A percentile compares a stretch with the other conserved stretches of the same genome.
Evolutionary conservation across 2,113 vertebrate species (phyloP).

Genomic region (Platysternon megacephalum): DNA sequence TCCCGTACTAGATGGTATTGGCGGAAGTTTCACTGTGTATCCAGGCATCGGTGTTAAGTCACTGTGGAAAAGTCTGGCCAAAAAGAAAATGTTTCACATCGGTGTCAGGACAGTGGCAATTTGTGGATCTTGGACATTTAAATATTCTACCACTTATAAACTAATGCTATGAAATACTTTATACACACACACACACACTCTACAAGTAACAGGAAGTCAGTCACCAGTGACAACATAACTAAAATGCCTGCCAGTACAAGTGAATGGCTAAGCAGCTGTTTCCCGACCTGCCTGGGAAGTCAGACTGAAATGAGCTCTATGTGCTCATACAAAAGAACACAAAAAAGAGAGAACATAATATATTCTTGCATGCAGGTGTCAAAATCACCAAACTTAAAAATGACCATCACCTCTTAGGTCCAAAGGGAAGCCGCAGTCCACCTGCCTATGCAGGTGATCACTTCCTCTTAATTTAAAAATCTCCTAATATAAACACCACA

Average conservation of each 20-base stretch:
- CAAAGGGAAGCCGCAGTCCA: conserved; percentile 67
- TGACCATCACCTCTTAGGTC: conserved; percentile 51
- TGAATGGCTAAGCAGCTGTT: conserved; percentile 76
- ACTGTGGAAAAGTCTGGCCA: conserved; percentile 56
- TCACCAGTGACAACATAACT: conserved; percentile 77
- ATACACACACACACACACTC: conserved; percentile 59
- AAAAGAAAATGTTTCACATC: conserved; percentile 70
- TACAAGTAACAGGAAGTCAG: conserved; percentile 70
- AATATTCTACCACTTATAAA: conserved; percentile 74
- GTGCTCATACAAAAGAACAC: conserved; percentile 78
- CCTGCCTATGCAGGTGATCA: conserved; percentile 28
- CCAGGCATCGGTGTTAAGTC: conserved; percentile 71
- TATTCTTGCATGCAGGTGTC: conserved; percentile 59
- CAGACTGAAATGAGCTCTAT: conserved; percentile 74
- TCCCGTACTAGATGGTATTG: conserved; percentile 69
- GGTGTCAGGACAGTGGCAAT: conserved; percentile 75
- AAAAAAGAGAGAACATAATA: conserved; percentile 67
- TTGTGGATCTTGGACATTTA: conserved; percentile 74
- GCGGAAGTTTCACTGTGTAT: conserved; percentile 73
- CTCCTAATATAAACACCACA: conserved; percentile 28
- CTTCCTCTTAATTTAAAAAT: conserved; percentile 62
- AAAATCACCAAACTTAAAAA: conserved; percentile 66
- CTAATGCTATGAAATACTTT: conserved; percentile 74
- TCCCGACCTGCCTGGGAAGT: conserved; percentile 71
- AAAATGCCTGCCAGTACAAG: conserved; percentile 76